These are phyloP conservation scores for Sitobion miscanthi DNA, from an alignment of 1,140 invertebrate genomes.

Conservation along the genomic window DNA sequence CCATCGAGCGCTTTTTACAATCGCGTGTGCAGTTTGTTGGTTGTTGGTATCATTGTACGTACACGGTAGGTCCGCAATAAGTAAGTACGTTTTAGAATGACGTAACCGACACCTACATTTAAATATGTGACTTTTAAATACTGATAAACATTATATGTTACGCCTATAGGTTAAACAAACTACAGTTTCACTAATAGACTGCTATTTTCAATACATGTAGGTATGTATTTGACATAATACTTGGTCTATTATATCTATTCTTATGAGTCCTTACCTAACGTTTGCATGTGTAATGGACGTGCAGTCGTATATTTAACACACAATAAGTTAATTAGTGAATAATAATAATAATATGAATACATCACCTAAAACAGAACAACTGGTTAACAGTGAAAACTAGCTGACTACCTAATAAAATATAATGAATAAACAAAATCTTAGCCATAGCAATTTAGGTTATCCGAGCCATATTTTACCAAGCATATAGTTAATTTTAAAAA, in stretches of 20 bases:
- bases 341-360: neutral
- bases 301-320: neutral
- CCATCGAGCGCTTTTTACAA: neutral
- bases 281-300: neutral
- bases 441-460: neutral
- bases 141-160: neutral
- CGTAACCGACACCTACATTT: neutral
- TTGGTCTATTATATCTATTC: neutral
- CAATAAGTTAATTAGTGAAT: neutral
- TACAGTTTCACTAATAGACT: neutral
- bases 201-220: neutral
- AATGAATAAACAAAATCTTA: neutral
- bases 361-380: neutral
- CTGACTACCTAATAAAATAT: neutral
- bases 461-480: too few relatives aligned
- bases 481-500: neutral
- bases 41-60: neutral
- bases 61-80: neutral
- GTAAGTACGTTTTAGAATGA: neutral
- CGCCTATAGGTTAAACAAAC: neutral
- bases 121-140: conserved; percentile 17
- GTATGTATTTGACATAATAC: neutral
- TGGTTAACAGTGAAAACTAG: neutral
- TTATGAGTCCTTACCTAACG: neutral
- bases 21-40: neutral